Evolutionary conservation across 2,113 vertebrate genomes (phyloP).

Genomic region (Pica pica): DNA sequence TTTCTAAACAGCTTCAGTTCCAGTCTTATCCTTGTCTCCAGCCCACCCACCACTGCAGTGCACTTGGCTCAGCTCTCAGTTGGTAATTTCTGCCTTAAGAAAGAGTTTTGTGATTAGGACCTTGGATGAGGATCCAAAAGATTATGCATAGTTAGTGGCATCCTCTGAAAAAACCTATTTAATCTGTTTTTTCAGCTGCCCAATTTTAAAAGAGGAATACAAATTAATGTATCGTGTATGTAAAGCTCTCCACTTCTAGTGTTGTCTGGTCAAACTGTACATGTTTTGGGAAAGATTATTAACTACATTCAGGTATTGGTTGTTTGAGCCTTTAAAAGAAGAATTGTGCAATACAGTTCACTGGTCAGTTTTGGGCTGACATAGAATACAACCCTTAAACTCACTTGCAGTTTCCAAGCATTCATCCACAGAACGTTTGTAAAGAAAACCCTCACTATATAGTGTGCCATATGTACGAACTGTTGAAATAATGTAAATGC

Average conservation of each 20-base stretch:
- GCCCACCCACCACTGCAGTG: background rate
- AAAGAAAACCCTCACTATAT: background rate
- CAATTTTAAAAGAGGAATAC: background rate
- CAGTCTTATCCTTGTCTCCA: background rate
- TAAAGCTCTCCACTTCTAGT: background rate
- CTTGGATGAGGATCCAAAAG: background rate
- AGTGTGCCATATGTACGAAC: background rate
- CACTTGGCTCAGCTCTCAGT: background rate
- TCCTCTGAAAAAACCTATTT: background rate
- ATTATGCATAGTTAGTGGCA: background rate
- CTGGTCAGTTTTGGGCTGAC: background rate
- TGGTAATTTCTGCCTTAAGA: background rate
- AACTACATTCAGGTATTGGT: background rate
- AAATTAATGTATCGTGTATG: background rate
- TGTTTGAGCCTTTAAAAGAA: background rate
- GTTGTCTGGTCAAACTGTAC: background rate
- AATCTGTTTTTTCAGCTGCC: background rate
- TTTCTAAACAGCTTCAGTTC: background rate
- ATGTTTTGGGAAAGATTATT: background rate
- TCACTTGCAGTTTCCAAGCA: background rate
- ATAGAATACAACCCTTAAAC: background rate
- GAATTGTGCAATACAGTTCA: background rate
- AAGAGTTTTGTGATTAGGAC: background rate
- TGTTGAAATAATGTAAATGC: background rate
- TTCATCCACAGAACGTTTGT: background rate